Evolutionary conservation across 1,140 invertebrate species (phyloP), one percentile per base, ranked within the genome.

Genomic region (Drosophila tropicalis): DNA sequence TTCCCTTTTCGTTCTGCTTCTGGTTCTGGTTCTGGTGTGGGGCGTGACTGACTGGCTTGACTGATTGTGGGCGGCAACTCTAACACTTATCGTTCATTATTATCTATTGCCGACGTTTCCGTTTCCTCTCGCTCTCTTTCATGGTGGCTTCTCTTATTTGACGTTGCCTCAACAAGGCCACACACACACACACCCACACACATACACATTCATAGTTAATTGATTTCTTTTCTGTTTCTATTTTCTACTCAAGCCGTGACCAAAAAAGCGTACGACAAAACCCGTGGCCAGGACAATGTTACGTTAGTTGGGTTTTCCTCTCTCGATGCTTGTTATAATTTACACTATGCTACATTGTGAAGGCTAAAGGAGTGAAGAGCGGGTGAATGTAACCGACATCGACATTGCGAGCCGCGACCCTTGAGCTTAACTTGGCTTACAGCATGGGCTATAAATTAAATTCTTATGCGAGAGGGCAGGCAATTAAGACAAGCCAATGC

Each of bases 81-180:
- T 80, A 83, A 89, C 83, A 87, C 83, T 87, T 87, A 87, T 87
- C 83, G 79, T 89, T 87, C 68, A 87, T 87, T 87, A 87, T 87
- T 89, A 89, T 89, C 83, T 87, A 72, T 76, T 62, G 69, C 70
- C 67, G 57, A 62, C 69, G 67, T 56, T 17, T 22, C 58, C 47
- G 65, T 41, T 40, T 40, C 58, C 19, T 34, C 12, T n/a, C 36
- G 2, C 6, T 19, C 3, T 44, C 41, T 44, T 15, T 6, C 41
- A 10, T 36, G 7, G 34, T 36, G 7, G n/a, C 41, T 15, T 39
- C 12, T 12, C 41, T 19, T 22, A 10, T 10, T 22, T 39, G 36
- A 12, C 36, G 12, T 12, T 13, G 36, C 36, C 12, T 39, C 36
- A 39, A 9, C 36, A 39, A 39, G 36, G 36, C 36, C 36, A 39